Base-by-base conservation (phyloP, 2,113 vertebrate species). In the Chaenocephalus aceratus region DNA sequence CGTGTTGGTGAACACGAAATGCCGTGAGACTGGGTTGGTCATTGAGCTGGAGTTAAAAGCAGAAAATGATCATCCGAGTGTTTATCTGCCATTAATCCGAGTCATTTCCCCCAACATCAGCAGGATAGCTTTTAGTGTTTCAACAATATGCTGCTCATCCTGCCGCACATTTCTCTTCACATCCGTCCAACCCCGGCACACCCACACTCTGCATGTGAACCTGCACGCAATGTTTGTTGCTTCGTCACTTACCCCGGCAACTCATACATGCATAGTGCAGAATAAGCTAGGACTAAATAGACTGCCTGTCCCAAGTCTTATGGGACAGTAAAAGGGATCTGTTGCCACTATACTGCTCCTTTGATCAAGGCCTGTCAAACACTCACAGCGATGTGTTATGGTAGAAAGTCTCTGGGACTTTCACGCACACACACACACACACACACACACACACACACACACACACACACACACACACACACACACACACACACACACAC, bases 321-420 rank as follows among this genome's bases (percentile, higher is more conserved):
- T 67, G 88, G 86, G 86, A 91, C 75, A 80, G 74, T 58, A 83
- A 69, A 70, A 73, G 62, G 45, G 68, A 85, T 84, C 76, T 83
- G 68, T 79, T 87, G 83, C 51, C 68, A 77, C 77, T 72, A 66
- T 58, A 57, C 68, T 15, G 26, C 52, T 74, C 46, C 77, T 89
- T 88, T 91, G 85, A 91, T 91, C 80, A 85, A 46, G 9, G 56
- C 18, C 80, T 72, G 78, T 79, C 85, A 82, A 80, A 81, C 70
- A 77, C 74, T 78, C 36, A 63, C 72, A 72, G 60, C 10, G 6
- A 62, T 58, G 52, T 15, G 44, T 65, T 48, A 23, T 71, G 62
- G 44, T 26, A 48, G 53, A 30, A n/a, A 56, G 11, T 16, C 67
- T 72, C 36, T 14, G 34, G 77, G 62, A 61, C 74, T 75, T 13